These are phyloP conservation scores for Drosophila watanabei DNA, from an alignment of 1,140 invertebrate genomes.

Conservation along the genomic window DNA sequence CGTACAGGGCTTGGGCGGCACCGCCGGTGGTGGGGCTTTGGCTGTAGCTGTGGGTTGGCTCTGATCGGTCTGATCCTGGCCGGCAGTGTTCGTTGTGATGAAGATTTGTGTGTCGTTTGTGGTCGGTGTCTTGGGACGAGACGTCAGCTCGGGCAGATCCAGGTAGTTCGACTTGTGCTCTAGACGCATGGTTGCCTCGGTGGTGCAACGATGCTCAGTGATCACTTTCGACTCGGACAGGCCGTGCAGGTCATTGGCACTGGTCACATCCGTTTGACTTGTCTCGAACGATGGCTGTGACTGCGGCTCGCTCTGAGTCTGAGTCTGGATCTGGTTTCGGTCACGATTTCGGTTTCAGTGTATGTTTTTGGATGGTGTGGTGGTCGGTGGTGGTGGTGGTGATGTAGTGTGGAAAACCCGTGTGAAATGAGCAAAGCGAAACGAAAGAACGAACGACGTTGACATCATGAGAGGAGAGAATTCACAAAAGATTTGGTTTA, in stretches of 20 bases:
- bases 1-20: conserved; percentile 73
- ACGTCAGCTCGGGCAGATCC: conserved; percentile 75
- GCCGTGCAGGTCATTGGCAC: conserved; percentile 79
- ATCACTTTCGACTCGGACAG: conserved; percentile 84
- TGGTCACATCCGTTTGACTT: conserved; percentile 67
- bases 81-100: conserved; percentile 63
- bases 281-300: conserved; percentile 66
- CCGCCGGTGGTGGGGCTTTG: conserved; percentile 76
- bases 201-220: conserved; percentile 85
- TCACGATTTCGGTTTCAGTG: conserved; percentile 15
- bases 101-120: conserved; percentile 32
- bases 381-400: conserved; percentile 25
- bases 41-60: conserved; percentile 23
- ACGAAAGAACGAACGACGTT: conserved; percentile 73
- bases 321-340: conserved; percentile 8
- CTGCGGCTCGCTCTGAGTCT: conserved; percentile 30
- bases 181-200: conserved; percentile 85
- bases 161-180: conserved; percentile 83
- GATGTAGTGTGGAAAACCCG: conserved; percentile 33
- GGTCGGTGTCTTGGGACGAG: conserved; percentile 71
- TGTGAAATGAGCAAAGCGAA: conserved; percentile 75
- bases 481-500: conserved; percentile 80
- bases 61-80: conserved; percentile 66
- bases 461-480: conserved; percentile 79
- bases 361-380: conserved; percentile 29